Base-by-base conservation (phyloP, 2,888 invertebrate species). In the Agrotis puta region DNA sequence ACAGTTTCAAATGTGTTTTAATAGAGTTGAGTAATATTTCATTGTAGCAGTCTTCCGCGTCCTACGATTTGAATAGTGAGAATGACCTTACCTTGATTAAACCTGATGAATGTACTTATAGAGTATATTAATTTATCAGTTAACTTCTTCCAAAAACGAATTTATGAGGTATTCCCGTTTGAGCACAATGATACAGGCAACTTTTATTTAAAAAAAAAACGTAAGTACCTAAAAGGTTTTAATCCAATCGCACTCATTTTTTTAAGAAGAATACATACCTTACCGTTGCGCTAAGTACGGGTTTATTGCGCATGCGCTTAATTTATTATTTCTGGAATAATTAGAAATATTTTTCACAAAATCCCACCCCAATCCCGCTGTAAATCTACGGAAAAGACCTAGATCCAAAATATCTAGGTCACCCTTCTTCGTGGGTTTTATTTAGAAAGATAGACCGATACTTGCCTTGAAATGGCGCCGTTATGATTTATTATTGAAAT, bases 401-500 rank as follows among this genome's bases (percentile, higher is more conserved):
- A 66, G 18, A 74, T 63, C 54, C 79, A 64, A 77, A 39, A 57
- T 33, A 79, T 69, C 16, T 83, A 79, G 83, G 70, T 77, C 77
- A 76, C 53, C 65, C 63, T 73, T 70, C 63, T 61, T 24, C 14
- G 45, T 24, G 58, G 18, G 58, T 62, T 75, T 67, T 69, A 74
- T 75, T 70, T 70, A 50, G n/a, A 63, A 33, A 27, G n/a, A 58
- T 43, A 27, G 33, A 47, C 27, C 56, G 18, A 63, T 54, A 45
- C 51, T 75, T 59, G 79, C 86, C 85, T 87, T 87, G 84, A 86
- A 82, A 47, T 64, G 45, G 63, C 70, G 81, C 77, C 72, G 70
- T 57, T 81, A 79, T 84, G 82, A 88, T 86, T 87, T 88, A 89
- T 85, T 50, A 73, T 84, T 81, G 61, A 69, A 83, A 81, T 85